Evolutionary conservation across 92 coral and sea anemone species (phyloP), one percentile per base, ranked within the genome.

Genomic region (Palythoa caribaeorum): DNA sequence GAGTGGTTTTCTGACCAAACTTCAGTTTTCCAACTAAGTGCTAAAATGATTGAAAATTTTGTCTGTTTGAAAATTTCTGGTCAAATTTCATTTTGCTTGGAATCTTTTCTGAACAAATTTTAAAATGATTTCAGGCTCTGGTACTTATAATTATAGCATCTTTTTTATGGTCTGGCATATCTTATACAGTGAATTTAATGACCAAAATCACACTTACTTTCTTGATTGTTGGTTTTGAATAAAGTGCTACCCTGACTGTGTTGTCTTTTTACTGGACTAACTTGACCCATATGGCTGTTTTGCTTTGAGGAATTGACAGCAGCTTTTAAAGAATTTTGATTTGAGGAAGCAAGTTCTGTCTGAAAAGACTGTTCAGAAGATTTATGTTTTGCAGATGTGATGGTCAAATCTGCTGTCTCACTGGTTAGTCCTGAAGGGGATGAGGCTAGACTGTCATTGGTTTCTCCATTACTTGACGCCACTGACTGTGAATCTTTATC

Each of bases 381-480:
- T 59, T 63, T 53, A 16, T 14, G 44, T 40, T 54, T 76, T 83
- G 85, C 54, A 12, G 83, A 60, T 50, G 48, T 84, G 40, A 17
- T 70, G 80, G 83, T 68, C 10, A 71, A 9, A 55, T 83, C 77
- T 38, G 76, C 84, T 87, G 94, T 51, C 66, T 91, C 86, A 77
- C 36, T 75, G 91, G 40, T 12, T 4, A 48, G 86, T 10, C 73
- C 86, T 12, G 71, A 85, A 62, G 98, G 98, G 59, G 98, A 95
- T 54, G 98, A 95, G 35, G 98, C 94, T 72, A 80, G 88, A 79
- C 98, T 95, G 80, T 93, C 98, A 84, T 94, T 94, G 17, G 96
- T 89, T 83, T 93, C 96, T 39, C 98, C 98, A 39, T 89, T 76
- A 83, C 98, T 95, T 84, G 98, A 95, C 5, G 90, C 78, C 3